These are phyloP conservation scores for Drosophila diplacantha DNA, from an alignment of 2,888 invertebrate species.

Conservation along the genomic window DNA sequence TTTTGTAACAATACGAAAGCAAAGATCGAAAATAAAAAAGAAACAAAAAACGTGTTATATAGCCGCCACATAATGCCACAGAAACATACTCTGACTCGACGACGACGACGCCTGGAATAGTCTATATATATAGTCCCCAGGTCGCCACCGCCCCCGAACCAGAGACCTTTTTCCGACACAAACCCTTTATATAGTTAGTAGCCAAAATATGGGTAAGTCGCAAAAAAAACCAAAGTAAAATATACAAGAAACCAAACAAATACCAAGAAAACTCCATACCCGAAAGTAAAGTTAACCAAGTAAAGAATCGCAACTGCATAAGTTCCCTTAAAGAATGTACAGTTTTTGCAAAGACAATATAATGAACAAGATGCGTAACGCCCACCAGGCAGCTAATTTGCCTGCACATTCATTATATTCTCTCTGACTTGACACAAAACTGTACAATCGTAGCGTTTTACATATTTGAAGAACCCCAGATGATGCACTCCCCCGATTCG, in stretches of 20 bases:
- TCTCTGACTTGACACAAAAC: slow-evolving; percentile 37
- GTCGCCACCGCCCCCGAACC: slow-evolving; percentile 43
- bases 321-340: slow-evolving; percentile 44
- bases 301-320: slow-evolving; percentile 20
- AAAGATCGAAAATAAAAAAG: slow-evolving; percentile 50
- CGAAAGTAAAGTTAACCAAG: slow-evolving; percentile 19
- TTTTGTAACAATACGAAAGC: slow-evolving; percentile 56
- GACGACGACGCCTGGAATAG: slow-evolving; percentile 49
- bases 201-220: slow-evolving; percentile 57
- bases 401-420: neutral
- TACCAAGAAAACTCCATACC: slow-evolving; percentile 24
- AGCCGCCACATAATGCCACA: slow-evolving; percentile 57
- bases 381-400: neutral
- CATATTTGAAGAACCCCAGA: slow-evolving; percentile 4
- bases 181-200: slow-evolving; percentile 63
- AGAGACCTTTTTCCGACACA: slow-evolving; percentile 41
- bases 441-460: slow-evolving; percentile 45
- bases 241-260: slow-evolving; percentile 6
- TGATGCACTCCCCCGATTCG: slow-evolving; percentile 45
- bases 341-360: slow-evolving; percentile 44
- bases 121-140: slow-evolving; percentile 52
- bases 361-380: neutral
- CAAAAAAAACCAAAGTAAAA: slow-evolving; percentile 37
- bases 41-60: slow-evolving; percentile 48
- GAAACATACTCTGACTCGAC: slow-evolving; percentile 61